Base-by-base conservation (phyloP, 2,797 vertebrate genomes). In the Pangasius sanitwongsei region DNA sequence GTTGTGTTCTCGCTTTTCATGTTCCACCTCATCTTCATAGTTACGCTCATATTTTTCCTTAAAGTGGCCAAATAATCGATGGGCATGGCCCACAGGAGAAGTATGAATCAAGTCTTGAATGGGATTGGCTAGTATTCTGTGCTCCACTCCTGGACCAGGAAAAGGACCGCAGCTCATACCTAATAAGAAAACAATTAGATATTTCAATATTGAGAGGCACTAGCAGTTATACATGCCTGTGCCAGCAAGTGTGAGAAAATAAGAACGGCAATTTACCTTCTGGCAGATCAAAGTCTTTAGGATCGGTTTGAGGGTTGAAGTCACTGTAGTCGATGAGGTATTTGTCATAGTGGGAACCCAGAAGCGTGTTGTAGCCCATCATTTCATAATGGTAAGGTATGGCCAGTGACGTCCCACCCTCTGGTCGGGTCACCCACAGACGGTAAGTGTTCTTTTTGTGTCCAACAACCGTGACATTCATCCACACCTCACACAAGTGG, bases 261-360 rank as follows among this genome's bases (percentile, higher is more conserved):
- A 16, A 65, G 6, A 50, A 57, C 6, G 75, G 8, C 59, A 41
- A 6, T 34, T 65, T 31, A 94, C 96, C 96, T 0, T 95, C 95
- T 2, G 96, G 97, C 70, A 97, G 92, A 7, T 87, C 87, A 16
- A 97, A 96, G 67, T 93, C 6, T 5, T 94, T 93, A 0, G 93
- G 53, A 1, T 96, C 95, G 83, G 94, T 94, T 0, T 90, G 87
- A 85, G 94, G 77, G 91, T 92, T 94, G 87, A 97, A 97, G 57
- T 95, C 96, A 0, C 84, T 92, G 94, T 96, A 96, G 93, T 97
- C 90, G 23, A 97, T 95, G 88, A 98, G 92, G 5, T 97, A 96
- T 90, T 97, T 97, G 94, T 98, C 96, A 0, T 97, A 97, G 93
- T 96, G 97, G 81, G 97, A 98, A 0, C 96, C 96, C 90, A 97